Evolutionary conservation across 2,888 invertebrate species (phyloP).

Genomic region (Scaptomyza parva): DNA sequence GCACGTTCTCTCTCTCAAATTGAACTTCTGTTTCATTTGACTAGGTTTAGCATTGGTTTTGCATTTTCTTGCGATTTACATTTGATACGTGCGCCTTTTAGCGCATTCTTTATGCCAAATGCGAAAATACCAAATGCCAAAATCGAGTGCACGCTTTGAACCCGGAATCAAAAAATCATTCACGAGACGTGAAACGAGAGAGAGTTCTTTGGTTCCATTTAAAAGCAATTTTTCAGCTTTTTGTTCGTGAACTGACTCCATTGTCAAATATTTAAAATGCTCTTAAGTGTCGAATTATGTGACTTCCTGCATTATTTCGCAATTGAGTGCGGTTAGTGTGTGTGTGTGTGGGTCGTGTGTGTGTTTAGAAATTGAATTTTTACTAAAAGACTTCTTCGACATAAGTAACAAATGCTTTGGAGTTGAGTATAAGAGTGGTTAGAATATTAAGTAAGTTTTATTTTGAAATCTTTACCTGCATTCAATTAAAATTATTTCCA

Average conservation of each 20-base stretch:
- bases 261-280: conserved; percentile 50
- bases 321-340: conserved; percentile 16
- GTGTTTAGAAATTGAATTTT: not conserved
- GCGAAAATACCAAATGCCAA: no score
- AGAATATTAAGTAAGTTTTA: no score
- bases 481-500: not conserved
- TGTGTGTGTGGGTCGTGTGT: no score
- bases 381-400: no score
- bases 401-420: not conserved
- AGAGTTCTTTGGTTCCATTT: conserved; percentile 16
- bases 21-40: conserved; percentile 44
- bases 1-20: conserved; percentile 44
- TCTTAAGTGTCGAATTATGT: conserved; percentile 46
- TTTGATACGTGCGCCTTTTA: conserved; percentile 53
- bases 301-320: conserved; percentile 36
- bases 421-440: no score
- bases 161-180: conserved; percentile 6
- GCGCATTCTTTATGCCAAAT: conserved; percentile 35
- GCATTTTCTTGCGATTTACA: conserved; percentile 32
- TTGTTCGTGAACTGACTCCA: conserved; percentile 22
- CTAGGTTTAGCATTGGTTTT: conserved; percentile 23
- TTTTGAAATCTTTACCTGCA: not conserved
- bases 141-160: not conserved
- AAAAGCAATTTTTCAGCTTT: conserved; percentile 8
- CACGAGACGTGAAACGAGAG: conserved; percentile 8